Evolutionary conservation across 2,888 invertebrate species (phyloP), one percentile per base, ranked within the genome.

Genomic region (Quadroppia sp.): DNA sequence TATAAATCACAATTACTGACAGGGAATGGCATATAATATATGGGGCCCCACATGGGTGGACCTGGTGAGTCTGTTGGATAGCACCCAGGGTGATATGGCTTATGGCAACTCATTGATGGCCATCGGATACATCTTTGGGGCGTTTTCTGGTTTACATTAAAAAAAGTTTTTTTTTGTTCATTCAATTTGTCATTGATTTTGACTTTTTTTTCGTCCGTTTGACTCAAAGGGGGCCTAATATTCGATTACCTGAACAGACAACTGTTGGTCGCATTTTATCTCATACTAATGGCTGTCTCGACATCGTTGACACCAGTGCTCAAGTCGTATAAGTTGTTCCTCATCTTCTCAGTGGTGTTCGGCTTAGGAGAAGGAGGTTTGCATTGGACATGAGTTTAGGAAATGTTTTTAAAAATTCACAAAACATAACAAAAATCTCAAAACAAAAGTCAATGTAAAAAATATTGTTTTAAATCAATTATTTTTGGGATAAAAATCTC

Each of bases 31-130:
- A 30, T 72, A 72, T 32, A 72, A 72, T 40, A 61, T 72, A 36
- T 72, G 72, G 72, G 72, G 72, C 9, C 72, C 72, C 23, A 64
- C 72, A 25, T 72, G 72, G 72, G 56, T 72, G 13, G 72, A 72
- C 42, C 40, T 72, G 13, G 56, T 72, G 28, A 42, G 30, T 40
- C 56, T 72, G 23, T 32, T 72, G n/a, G n/a, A 72, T 23, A 72
- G 72, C 36, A 56, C 61, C 6, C 72, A 72, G 30, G 36, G 64
- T 64, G 32, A 53, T 9, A 53, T 72, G 53, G 61, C 72, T n/a
- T 72, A 72, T 25, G 72, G 72, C 59, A 72, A 72, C 59, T 72
- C 72, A 42, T 42, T 72, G 32, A 56, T 72, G 56, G 72, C 72
- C 36, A 72, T 72, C 40, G 72, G 72, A 2, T 72, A 72, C n/a